A percentile compares a stretch with the other conserved stretches of the same genome.
These are phyloP conservation scores for Neomorphus geoffroyi DNA, from an alignment of 2,797 vertebrate genomes.

Conservation along the genomic window DNA sequence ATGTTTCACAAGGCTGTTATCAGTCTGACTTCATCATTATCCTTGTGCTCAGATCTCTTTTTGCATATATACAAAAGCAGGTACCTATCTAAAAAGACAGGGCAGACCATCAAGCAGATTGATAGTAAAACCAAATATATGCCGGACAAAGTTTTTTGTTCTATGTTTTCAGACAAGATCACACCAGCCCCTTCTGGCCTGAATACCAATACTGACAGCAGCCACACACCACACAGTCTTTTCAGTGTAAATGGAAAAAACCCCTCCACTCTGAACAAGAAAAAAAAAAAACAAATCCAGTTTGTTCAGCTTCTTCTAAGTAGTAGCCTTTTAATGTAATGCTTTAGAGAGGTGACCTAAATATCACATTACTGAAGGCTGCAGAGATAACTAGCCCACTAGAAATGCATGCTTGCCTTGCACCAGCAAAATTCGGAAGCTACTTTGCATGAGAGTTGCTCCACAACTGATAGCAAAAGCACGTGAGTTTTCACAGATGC, in stretches of 20 bases:
- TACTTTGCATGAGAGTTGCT: background rate
- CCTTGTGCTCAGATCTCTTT: background rate
- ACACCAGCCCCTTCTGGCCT: background rate
- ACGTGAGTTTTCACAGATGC: background rate
- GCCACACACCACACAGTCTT: background rate
- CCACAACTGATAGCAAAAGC: background rate
- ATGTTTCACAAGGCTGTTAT: constrained; percentile 4
- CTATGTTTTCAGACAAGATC: background rate
- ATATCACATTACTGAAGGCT: background rate
- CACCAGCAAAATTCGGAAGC: background rate
- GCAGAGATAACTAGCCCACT: background rate
- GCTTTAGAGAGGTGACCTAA: background rate
- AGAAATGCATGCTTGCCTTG: background rate
- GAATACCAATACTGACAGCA: background rate
- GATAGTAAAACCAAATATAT: constrained; percentile 20
- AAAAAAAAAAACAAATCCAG: background rate
- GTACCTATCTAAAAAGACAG: background rate
- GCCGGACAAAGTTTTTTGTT: background rate
- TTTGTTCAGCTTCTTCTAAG: background rate
- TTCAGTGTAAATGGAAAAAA: background rate
- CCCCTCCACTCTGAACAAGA: background rate
- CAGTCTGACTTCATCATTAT: background rate
- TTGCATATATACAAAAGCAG: constrained; percentile 16
- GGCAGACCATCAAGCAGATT: background rate
- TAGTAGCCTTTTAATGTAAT: background rate